These are phyloP conservation scores for Eremophila alpestris DNA, from an alignment of 2,797 vertebrate species.

Conservation along the genomic window DNA sequence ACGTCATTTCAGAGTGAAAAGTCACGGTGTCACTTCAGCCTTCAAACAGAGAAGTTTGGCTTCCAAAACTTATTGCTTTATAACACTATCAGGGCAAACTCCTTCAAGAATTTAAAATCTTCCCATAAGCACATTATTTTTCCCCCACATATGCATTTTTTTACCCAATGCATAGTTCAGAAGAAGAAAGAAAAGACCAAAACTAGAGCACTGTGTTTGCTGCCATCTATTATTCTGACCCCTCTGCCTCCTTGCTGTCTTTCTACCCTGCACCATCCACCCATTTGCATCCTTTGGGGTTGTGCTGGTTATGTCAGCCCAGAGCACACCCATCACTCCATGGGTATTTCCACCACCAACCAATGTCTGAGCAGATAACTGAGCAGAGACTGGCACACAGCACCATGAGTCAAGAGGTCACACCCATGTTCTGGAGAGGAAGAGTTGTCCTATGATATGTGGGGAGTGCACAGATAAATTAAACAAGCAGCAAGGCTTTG, in stretches of 20 bases:
- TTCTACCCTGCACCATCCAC: not conserved
- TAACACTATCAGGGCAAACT: not conserved
- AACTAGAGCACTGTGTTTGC: not conserved
- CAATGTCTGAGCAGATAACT: no score
- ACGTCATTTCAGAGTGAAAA: not conserved
- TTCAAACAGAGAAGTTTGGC: not conserved
- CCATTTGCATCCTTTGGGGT: not conserved
- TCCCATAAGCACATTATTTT: not conserved
- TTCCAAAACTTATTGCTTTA: not conserved
- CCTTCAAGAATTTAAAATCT: not conserved
- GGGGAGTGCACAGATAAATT: not conserved
- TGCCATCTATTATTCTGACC: not conserved
- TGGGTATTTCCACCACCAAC: not conserved
- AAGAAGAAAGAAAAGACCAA: not conserved
- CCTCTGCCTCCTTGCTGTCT: not conserved
- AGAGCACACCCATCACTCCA: not conserved
- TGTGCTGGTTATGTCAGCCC: not conserved
- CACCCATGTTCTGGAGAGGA: not conserved
- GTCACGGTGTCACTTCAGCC: not conserved
- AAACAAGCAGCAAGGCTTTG: not conserved
- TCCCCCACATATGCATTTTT: not conserved
- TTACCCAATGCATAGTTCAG: not conserved
- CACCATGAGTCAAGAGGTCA: not conserved
- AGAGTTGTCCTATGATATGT: not conserved
- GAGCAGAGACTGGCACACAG: not conserved